Conservation (phyloP, 2,888 invertebrate species). For the Leptothorax acervorum region DNA sequence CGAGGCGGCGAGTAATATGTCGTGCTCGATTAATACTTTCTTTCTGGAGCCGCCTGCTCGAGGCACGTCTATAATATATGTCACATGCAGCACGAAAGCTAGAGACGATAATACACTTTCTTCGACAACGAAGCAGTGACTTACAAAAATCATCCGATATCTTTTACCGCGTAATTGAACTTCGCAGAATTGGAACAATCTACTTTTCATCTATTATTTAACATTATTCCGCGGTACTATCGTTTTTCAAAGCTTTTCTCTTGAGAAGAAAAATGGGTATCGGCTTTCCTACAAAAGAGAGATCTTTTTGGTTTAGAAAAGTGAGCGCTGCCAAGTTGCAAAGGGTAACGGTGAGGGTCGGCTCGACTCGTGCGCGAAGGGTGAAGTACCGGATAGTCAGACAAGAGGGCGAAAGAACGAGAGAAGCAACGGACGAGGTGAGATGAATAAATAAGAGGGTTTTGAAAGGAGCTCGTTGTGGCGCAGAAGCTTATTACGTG, state of each 20-base stretch:
- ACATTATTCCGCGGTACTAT: neutral
- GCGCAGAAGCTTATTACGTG: slow-evolving; percentile 83
- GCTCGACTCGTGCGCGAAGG: slow-evolving; percentile 37
- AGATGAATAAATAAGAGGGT: slow-evolving; percentile 85
- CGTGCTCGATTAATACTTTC: slow-evolving; percentile 69
- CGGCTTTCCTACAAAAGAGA: neutral
- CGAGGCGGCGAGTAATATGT: slow-evolving; percentile 54
- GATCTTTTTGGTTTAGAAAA: slow-evolving; percentile 40
- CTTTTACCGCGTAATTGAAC: neutral
- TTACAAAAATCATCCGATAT: neutral
- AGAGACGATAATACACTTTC: neutral
- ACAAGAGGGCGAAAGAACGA: slow-evolving; percentile 49
- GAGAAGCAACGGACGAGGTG: slow-evolving; percentile 76
- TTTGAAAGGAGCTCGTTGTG: slow-evolving; percentile 82
- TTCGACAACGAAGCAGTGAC: neutral
- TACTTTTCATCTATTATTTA: neutral
- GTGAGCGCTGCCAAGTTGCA: slow-evolving; percentile 46
- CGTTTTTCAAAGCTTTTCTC: neutral
- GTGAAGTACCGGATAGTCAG: slow-evolving; percentile 27
- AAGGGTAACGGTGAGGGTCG: slow-evolving; percentile 24
- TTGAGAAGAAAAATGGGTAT: slow-evolving; percentile 34
- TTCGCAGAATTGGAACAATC: neutral
- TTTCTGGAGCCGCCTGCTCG: slow-evolving; percentile 46
- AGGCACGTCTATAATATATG: slow-evolving; percentile 8
- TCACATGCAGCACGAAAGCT: neutral